Conservation (phyloP, 2,797 vertebrate genomes). For the Ara ararauna region DNA sequence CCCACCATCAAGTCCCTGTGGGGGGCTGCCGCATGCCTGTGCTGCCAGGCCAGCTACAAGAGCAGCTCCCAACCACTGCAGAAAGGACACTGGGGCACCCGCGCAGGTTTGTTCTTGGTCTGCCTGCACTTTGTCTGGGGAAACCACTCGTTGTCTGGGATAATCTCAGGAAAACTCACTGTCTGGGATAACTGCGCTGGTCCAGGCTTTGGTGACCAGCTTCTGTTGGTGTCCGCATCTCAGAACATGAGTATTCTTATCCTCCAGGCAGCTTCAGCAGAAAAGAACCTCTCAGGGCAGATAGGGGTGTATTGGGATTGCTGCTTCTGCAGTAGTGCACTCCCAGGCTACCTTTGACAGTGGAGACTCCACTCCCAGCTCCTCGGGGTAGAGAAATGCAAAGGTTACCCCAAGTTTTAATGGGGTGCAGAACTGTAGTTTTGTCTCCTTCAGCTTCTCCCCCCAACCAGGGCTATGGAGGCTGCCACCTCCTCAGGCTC, state of each 20-base stretch:
- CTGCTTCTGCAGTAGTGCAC: neutral
- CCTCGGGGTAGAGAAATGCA: neutral
- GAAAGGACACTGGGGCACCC: neutral
- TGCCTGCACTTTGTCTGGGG: neutral
- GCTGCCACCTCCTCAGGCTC: neutral
- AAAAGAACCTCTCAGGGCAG: neutral
- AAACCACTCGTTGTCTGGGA: neutral
- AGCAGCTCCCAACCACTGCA: fast-evolving
- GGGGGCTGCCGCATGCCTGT: fast-evolving
- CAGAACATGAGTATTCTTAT: neutral
- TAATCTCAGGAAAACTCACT: neutral
- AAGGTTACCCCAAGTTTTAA: neutral
- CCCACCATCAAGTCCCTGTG: fast-evolving
- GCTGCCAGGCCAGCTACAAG: neutral
- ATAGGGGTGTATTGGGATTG: neutral
- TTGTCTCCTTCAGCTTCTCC: neutral
- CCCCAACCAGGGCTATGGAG: neutral
- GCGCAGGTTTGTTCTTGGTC: neutral
- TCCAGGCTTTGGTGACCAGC: neutral
- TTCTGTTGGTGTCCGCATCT: neutral
- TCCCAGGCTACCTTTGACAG: neutral
- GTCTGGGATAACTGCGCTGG: neutral
- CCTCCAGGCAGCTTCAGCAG: neutral
- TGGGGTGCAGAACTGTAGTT: neutral
- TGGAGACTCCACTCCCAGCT: neutral